Conservation (phyloP, 2,888 invertebrate genomes). For the Nemotelus pantherinus region DNA sequence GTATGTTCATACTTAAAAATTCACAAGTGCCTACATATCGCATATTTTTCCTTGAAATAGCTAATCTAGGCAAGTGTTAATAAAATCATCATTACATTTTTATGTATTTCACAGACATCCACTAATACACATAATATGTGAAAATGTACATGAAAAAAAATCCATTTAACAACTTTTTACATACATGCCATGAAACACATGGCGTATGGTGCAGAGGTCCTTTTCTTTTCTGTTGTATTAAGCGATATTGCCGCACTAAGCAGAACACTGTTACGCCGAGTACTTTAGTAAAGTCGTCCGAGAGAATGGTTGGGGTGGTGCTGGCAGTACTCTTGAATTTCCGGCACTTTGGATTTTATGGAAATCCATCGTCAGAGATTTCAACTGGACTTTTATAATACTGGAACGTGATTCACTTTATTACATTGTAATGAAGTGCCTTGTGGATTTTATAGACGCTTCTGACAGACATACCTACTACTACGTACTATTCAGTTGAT, state of each 20-base stretch:
- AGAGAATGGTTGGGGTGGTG: too few species aligned
- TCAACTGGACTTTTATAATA: not conserved
- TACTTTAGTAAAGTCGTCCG: too few species aligned
- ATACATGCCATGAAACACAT: too few species aligned
- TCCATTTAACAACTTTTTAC: too few species aligned
- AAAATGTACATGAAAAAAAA: too few species aligned
- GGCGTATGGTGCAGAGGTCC: not conserved
- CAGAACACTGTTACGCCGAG: not conserved
- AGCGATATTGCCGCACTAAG: not conserved
- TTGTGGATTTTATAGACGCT: not conserved
- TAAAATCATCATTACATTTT: too few species aligned
- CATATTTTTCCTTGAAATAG: too few species aligned
- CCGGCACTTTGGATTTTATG: not conserved
- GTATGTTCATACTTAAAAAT: too few species aligned
- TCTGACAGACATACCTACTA: not conserved
- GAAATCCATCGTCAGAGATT: not conserved
- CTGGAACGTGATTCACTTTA: not conserved
- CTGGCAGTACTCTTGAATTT: not conserved
- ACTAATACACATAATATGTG: too few species aligned
- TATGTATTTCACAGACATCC: too few species aligned
- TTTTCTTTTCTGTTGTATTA: not conserved
- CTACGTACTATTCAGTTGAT: not conserved
- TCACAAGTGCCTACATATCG: too few species aligned
- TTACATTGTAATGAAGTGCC: not conserved
- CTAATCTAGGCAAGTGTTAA: too few species aligned